Evolutionary conservation across 2,888 invertebrate genomes (phyloP).

Genomic region (Calliphora vomitoria): DNA sequence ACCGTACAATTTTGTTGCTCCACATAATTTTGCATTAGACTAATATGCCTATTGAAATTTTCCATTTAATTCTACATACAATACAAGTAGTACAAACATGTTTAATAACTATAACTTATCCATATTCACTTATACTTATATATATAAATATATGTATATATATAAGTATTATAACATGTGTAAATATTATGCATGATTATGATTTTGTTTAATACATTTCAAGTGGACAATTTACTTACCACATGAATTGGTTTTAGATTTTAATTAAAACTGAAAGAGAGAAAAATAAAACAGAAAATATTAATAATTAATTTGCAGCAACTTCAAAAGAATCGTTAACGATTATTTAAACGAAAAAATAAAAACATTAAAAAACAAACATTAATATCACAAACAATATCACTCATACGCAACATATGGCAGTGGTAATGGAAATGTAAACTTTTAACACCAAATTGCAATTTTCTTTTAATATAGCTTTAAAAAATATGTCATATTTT

Average conservation of each 20-base stretch:
- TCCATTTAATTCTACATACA: background rate
- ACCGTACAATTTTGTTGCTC: too few species aligned
- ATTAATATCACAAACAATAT: background rate
- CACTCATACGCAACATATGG: too few species aligned
- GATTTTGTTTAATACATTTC: background rate
- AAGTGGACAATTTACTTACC: conserved; percentile 11
- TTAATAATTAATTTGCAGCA: background rate
- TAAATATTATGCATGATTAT: conserved; percentile 4
- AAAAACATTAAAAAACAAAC: background rate
- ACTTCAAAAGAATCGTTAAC: background rate
- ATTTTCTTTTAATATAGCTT: too few species aligned
- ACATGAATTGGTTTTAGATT: conserved; percentile 20
- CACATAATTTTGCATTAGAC: too few species aligned
- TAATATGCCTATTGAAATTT: background rate
- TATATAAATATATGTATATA: background rate
- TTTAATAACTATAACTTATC: conserved; percentile 7
- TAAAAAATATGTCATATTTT: too few species aligned
- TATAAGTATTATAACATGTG: background rate
- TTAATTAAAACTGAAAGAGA: conserved; percentile 20
- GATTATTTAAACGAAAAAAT: background rate
- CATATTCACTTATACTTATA: background rate
- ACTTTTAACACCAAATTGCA: too few species aligned
- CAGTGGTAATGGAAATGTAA: too few species aligned
- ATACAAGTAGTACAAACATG: background rate
- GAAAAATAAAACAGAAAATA: background rate